These are phyloP conservation scores for Pantala flavescens DNA, from an alignment of 1,140 invertebrate genomes.

Conservation along the genomic window DNA sequence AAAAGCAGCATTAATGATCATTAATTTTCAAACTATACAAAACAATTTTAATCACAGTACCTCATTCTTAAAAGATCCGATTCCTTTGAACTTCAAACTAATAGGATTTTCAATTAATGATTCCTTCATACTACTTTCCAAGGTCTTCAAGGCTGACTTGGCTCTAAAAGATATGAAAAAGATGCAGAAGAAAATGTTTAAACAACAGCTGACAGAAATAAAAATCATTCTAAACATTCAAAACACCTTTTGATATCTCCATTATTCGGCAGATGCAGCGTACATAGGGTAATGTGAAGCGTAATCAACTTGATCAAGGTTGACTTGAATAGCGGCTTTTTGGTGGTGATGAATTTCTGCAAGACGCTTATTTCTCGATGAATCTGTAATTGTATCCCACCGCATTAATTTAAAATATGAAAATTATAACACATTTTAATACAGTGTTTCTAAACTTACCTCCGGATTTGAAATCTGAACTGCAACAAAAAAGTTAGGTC, in stretches of 20 bases:
- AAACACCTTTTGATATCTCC: neutral
- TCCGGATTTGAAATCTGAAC: neutral
- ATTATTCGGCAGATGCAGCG: neutral
- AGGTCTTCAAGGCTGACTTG: neutral
- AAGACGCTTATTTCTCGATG: neutral
- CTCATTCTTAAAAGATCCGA: neutral
- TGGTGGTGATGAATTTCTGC: neutral
- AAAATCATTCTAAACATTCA: neutral
- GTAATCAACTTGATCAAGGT: neutral
- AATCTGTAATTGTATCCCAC: neutral
- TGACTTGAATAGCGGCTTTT: neutral
- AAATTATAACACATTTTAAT: neutral
- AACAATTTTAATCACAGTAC: neutral
- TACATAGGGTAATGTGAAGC: neutral
- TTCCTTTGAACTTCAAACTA: neutral
- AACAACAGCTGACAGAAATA: neutral
- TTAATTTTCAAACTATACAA: neutral
- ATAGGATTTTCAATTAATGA: neutral
- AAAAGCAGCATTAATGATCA: too few relatives aligned
- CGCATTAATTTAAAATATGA: neutral
- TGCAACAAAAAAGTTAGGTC: neutral
- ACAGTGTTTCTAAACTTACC: neutral
- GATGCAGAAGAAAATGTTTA: neutral
- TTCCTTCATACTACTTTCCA: neutral
- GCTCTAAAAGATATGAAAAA: neutral